Conservation (phyloP, 2,113 vertebrate species). For the Ivindomyrus marchei region DNA sequence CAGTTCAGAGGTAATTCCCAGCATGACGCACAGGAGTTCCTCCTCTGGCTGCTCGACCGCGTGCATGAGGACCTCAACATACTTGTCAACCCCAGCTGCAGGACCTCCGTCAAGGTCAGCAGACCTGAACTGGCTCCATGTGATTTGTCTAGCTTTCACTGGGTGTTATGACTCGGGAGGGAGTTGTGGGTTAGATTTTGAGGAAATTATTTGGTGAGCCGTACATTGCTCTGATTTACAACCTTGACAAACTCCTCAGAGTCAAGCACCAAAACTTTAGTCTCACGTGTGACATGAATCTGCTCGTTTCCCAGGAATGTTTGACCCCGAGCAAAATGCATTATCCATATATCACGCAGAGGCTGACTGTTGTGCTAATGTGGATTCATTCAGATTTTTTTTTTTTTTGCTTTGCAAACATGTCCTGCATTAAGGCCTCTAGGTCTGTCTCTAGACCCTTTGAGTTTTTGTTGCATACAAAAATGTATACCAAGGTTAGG, state of each 20-base stretch:
- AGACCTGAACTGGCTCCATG: neutral
- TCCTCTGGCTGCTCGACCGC: conserved; percentile 93
- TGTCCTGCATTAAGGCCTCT: neutral
- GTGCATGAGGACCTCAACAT: conserved; percentile 93
- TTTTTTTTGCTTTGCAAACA: neutral
- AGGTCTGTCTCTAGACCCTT: neutral
- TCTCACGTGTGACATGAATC: conserved; percentile 13
- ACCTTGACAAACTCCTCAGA: neutral
- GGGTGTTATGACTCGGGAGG: neutral
- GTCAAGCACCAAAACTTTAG: neutral
- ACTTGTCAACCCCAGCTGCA: conserved; percentile 59
- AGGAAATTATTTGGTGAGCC: neutral
- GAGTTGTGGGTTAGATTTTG: neutral
- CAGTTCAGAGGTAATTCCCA: conserved; percentile 93
- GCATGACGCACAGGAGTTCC: conserved; percentile 96
- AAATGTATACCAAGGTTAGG: neutral
- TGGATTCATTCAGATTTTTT: neutral
- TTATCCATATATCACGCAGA: neutral
- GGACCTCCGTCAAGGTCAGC: conserved; percentile 74
- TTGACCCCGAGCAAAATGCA: neutral
- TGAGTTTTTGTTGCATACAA: neutral
- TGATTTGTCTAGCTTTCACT: neutral
- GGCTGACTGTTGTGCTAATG: neutral
- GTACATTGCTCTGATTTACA: conserved; percentile 16
- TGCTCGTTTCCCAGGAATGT: neutral